A percentile compares a stretch with the other conserved stretches of the same genome.
Evolutionary conservation across 1,140 invertebrate genomes (phyloP).

Genomic region (Apocrypta bakeri): DNA sequence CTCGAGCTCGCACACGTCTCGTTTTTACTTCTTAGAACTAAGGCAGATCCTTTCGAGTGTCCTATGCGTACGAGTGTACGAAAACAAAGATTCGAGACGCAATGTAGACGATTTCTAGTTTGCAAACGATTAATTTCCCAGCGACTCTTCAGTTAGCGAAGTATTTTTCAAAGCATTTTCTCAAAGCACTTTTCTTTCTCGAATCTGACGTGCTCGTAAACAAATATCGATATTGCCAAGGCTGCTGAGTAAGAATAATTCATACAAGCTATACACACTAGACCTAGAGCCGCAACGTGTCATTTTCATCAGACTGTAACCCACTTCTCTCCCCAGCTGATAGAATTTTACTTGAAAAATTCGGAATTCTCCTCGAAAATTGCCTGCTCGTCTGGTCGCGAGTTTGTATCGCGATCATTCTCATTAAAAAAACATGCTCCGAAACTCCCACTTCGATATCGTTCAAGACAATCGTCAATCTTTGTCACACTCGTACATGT

Average conservation of each 20-base stretch:
- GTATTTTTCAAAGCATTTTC: no score
- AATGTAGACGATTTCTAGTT: no score
- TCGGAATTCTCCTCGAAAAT: no score
- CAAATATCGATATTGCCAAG: neutral
- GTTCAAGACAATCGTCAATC: neutral
- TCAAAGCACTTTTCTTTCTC: no score
- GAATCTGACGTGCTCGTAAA: neutral
- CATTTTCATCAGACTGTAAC: neutral
- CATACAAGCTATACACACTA: neutral
- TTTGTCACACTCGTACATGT: no score
- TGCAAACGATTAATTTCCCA: no score
- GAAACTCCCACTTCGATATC: neutral
- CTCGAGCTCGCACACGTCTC: neutral
- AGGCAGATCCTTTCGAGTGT: neutral
- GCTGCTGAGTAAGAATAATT: neutral
- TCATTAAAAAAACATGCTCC: neutral
- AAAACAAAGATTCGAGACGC: no score
- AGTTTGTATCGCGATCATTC: no score
- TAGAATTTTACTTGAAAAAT: no score
- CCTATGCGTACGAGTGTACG: neutral
- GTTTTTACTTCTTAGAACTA: slow-evolving; percentile 33
- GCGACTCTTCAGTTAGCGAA: neutral
- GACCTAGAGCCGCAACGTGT: neutral
- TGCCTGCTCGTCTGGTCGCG: no score
- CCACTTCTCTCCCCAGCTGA: no score